These are phyloP conservation scores for Picathartes gymnocephalus DNA, from an alignment of 2,113 vertebrate species.

Conservation along the genomic window DNA sequence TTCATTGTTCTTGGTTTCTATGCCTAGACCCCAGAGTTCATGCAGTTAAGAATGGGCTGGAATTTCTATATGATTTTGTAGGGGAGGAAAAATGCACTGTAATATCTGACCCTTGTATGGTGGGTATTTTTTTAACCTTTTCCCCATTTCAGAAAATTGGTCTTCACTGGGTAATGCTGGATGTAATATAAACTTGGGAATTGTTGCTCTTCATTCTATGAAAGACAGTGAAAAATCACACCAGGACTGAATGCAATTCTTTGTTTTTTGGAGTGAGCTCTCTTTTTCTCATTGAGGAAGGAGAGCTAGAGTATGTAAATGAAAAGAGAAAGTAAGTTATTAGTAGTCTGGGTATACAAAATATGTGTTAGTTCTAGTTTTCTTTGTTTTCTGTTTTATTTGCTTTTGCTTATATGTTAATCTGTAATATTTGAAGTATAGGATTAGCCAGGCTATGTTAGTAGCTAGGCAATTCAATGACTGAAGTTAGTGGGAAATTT, in stretches of 20 bases:
- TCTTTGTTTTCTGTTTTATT: neutral
- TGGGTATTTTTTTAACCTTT: neutral
- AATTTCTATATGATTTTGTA: neutral
- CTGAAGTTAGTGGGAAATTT: neutral
- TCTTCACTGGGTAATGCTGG: neutral
- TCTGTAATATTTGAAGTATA: neutral
- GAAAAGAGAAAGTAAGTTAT: neutral
- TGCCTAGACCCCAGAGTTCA: neutral
- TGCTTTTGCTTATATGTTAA: neutral
- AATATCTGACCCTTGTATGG: neutral
- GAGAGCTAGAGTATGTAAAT: neutral
- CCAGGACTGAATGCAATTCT: neutral
- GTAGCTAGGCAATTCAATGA: neutral
- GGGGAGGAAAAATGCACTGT: neutral
- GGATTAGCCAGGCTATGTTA: neutral
- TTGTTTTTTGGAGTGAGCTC: neutral
- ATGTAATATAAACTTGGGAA: neutral
- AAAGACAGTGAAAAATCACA: neutral
- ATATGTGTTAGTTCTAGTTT: neutral
- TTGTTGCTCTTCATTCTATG: neutral
- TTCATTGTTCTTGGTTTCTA: neutral
- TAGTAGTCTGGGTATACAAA: neutral
- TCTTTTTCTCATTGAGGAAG: neutral
- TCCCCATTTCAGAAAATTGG: neutral
- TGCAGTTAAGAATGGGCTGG: neutral